Evolutionary conservation across 2,113 vertebrate species (phyloP), one percentile per base, ranked within the genome.

Genomic region (Corydoras maculifer): DNA sequence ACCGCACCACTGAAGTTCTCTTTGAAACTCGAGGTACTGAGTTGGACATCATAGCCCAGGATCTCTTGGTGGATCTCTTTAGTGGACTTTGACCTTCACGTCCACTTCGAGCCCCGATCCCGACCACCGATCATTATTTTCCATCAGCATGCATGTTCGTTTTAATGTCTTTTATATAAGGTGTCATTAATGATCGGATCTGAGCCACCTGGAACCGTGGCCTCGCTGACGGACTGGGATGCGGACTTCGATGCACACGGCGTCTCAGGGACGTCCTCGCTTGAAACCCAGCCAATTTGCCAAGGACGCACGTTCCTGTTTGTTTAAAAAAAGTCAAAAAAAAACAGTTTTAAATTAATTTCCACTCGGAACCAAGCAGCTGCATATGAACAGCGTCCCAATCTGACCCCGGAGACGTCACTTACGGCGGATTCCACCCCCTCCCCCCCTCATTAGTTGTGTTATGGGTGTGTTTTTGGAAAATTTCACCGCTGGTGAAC

Each of bases 91-190:
- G 14, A 73, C 2, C 55, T 18, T 73, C 18, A 32, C 60, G 43
- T 58, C 58, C 18, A 15, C 35, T 65, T 54, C 62, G 30, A 9
- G 31, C 25, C 2, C 2, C 59, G 29, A 6, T 62, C 58, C 58
- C 48, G 4, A 14, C 11, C 11, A 8, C 9, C 5, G 10, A 50
- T 59, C 49, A 32, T 70, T 59, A 13, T 35, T 9, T 49, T 14
- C 43, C 68, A 77, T 18, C 15, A 69, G 69, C 75, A 80, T 80
- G 78, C 60, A 65, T 50, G 66, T 77, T 76, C 62, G 75, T 58
- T 69, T 77, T 58, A 63, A 68, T 68, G 69, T 75, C 67, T 76
- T 76, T 76, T 77, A 66, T 77, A 68, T 65, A 58, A 71, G 29
- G 66, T 63, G 60, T 78, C 76, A 60, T 63, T 71, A 58, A 64